Base-by-base conservation (phyloP, 2,888 invertebrate genomes). In the Lymantria dispar region DNA sequence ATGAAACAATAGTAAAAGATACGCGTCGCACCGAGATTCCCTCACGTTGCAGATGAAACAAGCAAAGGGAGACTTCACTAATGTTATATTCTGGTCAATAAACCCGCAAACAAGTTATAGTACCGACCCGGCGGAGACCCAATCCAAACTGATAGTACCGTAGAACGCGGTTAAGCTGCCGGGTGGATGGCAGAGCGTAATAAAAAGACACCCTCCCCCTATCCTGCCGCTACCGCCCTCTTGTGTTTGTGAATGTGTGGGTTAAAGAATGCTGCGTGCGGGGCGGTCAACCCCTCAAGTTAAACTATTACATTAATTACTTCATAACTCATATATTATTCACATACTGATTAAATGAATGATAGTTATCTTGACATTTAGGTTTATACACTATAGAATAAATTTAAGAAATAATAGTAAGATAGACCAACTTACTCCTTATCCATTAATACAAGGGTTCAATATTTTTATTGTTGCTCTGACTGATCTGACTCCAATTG, bases 101-200 rank as follows among this genome's bases (percentile, higher is more conserved):
- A 56, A 54, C 39, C 12, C 15, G 43, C 40, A 29, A 10, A 40
- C 10, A 37, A 45, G 36, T 30, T 15, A 11, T 8, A 44, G 58
- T 14, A 65, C 66, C 60, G 51, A 39, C 45, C 50, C 51, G 45
- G 50, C 52, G 51, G 44, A 49, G 45, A 47, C 38, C 49, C 48
- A 58, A 52, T 57, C 39, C 55, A 48, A 41, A 63, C 64, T 64
- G 64, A 48, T 65, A 52, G 52, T 29, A 48, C 14, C 31, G 48
- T 49, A 31, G 43, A 52, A 57, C 49, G 59, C 56, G 56, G 52
- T 54, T 62, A 49, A 62, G 45, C 45, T 44, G 52, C 56, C 50
- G 47, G 47, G 56, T 50, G 56, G 56, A 49, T 45, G 37, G 47
- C 59, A 52, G 1, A 33, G 33, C 33, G 47, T 46, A 45, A 40